These are phyloP conservation scores for Tretioscincus oriximinensis DNA, from an alignment of 2,113 vertebrate genomes.

Conservation along the genomic window DNA sequence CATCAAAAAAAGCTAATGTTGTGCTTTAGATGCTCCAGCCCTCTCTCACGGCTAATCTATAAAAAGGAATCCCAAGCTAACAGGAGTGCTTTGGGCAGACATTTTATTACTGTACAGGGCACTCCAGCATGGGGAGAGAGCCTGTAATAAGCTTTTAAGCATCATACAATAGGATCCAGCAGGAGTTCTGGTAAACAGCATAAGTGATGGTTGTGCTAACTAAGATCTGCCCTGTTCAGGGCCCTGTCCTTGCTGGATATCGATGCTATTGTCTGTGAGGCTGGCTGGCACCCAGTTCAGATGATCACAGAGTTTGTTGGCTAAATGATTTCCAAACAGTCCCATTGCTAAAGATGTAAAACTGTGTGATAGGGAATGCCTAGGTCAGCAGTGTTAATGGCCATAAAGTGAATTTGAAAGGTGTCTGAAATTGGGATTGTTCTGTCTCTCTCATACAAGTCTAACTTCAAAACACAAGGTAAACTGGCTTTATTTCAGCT, in stretches of 20 bases:
- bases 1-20: constrained; percentile 51
- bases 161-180: constrained; percentile 53
- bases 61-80: constrained; percentile 62
- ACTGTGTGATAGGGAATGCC: no score
- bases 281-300: background rate
- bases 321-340: background rate
- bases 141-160: constrained; percentile 66
- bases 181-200: constrained; percentile 53
- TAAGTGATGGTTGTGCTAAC: constrained; percentile 56
- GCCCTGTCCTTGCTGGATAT: constrained; percentile 21
- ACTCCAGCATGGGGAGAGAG: constrained; percentile 57
- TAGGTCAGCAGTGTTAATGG: no score
- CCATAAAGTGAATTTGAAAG: no score
- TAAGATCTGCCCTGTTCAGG: constrained; percentile 39
- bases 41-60: constrained; percentile 61
- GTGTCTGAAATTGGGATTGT: no score
- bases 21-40: constrained; percentile 50
- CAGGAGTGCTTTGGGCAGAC: constrained; percentile 61
- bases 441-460: no score
- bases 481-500: no score
- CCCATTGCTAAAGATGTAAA: background rate
- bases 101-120: constrained; percentile 57
- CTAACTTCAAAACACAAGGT: no score
- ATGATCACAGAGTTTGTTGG: background rate
- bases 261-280: background rate